These are phyloP conservation scores for Drosophila mercatorum DNA, from an alignment of 2,888 invertebrate species.

Conservation along the genomic window DNA sequence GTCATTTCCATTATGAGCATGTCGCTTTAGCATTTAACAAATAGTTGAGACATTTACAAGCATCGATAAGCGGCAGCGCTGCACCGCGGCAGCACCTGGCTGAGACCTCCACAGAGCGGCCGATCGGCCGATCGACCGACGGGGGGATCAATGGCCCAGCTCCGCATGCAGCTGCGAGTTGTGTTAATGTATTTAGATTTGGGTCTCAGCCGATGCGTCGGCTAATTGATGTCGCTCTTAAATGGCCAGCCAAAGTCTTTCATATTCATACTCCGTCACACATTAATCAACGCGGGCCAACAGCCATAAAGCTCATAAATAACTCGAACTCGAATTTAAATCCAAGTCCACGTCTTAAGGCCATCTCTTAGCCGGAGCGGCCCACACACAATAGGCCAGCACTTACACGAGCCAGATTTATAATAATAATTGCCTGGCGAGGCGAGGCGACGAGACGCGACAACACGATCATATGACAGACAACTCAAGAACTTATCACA, in stretches of 20 bases:
- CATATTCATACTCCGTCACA: slow-evolving; percentile 71
- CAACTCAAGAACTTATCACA: slow-evolving; percentile 70
- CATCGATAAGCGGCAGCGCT: slow-evolving; percentile 61
- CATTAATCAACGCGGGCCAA: slow-evolving; percentile 67
- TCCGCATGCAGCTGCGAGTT: slow-evolving; percentile 55
- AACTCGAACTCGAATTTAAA: slow-evolving; percentile 29
- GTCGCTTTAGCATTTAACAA: slow-evolving; percentile 83
- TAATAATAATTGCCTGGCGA: slow-evolving; percentile 53
- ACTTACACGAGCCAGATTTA: slow-evolving; percentile 33
- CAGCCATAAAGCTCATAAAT: slow-evolving; percentile 68
- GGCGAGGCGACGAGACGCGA: slow-evolving; percentile 63
- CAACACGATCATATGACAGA: slow-evolving; percentile 81
- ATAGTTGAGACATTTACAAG: slow-evolving; percentile 84
- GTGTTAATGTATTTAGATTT: slow-evolving; percentile 70
- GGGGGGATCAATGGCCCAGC: slow-evolving; percentile 29
- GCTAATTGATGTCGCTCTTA: slow-evolving; percentile 74
- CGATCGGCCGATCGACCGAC: background rate
- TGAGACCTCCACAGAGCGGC: background rate
- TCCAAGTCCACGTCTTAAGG: slow-evolving; percentile 5
- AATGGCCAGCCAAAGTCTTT: slow-evolving; percentile 63
- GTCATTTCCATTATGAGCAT: slow-evolving; percentile 83
- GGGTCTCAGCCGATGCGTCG: slow-evolving; percentile 37
- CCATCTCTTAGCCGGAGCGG: slow-evolving; percentile 42
- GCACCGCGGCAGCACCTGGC: slow-evolving; percentile 9
- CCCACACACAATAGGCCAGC: slow-evolving; percentile 62